phyloP scores from a whole-genome alignment of 2,888 invertebrate species.

The Neoitamus cyanurus region DNA sequence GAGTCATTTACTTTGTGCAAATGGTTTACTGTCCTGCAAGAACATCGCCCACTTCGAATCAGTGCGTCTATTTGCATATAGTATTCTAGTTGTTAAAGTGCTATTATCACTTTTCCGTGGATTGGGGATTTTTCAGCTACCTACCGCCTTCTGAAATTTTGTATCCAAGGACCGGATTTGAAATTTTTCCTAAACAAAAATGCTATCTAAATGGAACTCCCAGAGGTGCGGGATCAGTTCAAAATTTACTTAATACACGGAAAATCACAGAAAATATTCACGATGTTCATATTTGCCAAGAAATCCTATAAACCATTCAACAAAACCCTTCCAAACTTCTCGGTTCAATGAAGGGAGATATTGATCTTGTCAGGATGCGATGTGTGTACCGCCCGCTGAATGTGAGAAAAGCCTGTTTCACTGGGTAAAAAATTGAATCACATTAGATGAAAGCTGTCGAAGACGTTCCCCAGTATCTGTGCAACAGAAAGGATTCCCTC shows the following conservation, averaged over 20 bases:
- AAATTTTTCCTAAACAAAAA: not conserved
- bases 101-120: not conserved
- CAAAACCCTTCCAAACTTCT: not conserved
- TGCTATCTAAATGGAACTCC: not conserved
- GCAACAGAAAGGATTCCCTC: not conserved
- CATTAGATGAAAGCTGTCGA: not conserved
- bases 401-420: not conserved
- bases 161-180: not conserved
- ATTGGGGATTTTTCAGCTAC: not conserved
- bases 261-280: not conserved
- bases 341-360: slow-evolving; percentile 1
- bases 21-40: not conserved
- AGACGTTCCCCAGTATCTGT: not conserved
- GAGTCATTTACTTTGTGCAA: not conserved
- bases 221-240: not conserved
- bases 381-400: not conserved
- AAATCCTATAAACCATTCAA: not conserved
- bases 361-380: not conserved
- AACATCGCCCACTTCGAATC: not conserved
- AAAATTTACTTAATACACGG: not conserved
- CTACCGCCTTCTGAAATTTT: not conserved
- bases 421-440: slow-evolving; percentile 1
- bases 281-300: not conserved
- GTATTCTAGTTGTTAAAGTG: not conserved
- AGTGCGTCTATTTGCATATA: not conserved